These are phyloP conservation scores for Trichonephila clavipes DNA, from an alignment of 1,140 invertebrate genomes.

Conservation along the genomic window DNA sequence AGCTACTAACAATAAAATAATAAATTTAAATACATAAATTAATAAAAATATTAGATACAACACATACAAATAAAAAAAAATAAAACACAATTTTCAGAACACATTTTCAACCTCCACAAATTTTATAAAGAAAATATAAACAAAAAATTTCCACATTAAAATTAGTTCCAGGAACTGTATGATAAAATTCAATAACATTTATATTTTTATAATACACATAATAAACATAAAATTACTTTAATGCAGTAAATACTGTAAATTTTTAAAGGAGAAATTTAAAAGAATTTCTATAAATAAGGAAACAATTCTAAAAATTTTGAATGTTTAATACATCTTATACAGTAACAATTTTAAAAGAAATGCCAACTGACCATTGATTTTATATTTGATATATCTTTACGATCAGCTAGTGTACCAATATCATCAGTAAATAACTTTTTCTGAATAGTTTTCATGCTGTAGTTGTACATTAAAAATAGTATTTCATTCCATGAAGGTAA, in stretches of 20 bases:
- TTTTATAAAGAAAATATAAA: too few species aligned
- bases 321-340: neutral
- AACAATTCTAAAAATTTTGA: neutral
- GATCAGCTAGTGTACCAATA: neutral
- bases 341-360: neutral
- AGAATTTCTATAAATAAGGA: neutral
- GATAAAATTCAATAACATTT: too few species aligned
- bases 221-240: neutral
- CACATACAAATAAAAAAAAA: too few species aligned
- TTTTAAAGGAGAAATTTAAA: neutral
- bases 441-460: neutral
- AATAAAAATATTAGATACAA: too few species aligned
- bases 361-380: neutral
- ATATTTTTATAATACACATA: neutral
- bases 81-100: too few species aligned
- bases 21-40: too few species aligned
- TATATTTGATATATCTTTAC: neutral
- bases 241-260: neutral
- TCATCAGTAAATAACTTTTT: neutral
- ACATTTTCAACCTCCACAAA: too few species aligned
- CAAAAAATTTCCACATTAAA: too few species aligned
- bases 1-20: too few species aligned
- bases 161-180: too few species aligned
- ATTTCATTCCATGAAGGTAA: constrained; percentile 46
- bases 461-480: constrained; percentile 8